Evolutionary conservation across 2,888 invertebrate genomes (phyloP).

Genomic region (Thymelicus sylvestris): DNA sequence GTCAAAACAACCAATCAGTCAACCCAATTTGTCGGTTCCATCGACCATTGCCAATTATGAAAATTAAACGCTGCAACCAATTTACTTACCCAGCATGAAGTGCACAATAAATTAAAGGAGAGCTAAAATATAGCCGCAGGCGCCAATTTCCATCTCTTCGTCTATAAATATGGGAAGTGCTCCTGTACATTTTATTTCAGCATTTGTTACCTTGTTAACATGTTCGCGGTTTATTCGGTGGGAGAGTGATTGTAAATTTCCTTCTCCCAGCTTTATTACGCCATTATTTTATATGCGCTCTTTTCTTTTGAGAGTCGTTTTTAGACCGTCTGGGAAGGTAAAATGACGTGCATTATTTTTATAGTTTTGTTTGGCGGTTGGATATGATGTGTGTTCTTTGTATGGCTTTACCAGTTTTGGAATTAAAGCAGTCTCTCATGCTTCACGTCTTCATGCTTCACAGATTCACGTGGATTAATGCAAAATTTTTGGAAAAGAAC

Average conservation of each 20-base stretch:
- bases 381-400: conserved; percentile 24
- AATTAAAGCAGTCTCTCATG: conserved; percentile 10
- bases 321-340: conserved; percentile 30
- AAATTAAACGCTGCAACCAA: conserved; percentile 56
- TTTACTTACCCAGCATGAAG: conserved; percentile 56
- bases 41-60: conserved; percentile 57
- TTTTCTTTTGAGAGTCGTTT: conserved; percentile 35
- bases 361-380: conserved; percentile 28
- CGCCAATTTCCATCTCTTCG: conserved; percentile 61
- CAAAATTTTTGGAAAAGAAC: too few species aligned
- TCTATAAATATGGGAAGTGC: conserved; percentile 60
- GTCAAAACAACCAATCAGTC: conserved; percentile 48
- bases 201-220: conserved; percentile 60
- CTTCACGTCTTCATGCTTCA: too few species aligned
- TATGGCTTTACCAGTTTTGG: conserved; percentile 15
- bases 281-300: conserved; percentile 31
- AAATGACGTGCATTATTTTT: conserved; percentile 31
- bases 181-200: conserved; percentile 42
- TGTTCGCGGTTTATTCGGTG: conserved; percentile 52
- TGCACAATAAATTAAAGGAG: conserved; percentile 64
- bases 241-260: conserved; percentile 48
- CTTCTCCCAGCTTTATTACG: conserved; percentile 40
- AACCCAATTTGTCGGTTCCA: conserved; percentile 47
- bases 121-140: conserved; percentile 63
- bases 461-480: too few species aligned